phyloP scores from a whole-genome alignment of 2,113 vertebrate genomes.

The Scophthalmus maximus region DNA sequence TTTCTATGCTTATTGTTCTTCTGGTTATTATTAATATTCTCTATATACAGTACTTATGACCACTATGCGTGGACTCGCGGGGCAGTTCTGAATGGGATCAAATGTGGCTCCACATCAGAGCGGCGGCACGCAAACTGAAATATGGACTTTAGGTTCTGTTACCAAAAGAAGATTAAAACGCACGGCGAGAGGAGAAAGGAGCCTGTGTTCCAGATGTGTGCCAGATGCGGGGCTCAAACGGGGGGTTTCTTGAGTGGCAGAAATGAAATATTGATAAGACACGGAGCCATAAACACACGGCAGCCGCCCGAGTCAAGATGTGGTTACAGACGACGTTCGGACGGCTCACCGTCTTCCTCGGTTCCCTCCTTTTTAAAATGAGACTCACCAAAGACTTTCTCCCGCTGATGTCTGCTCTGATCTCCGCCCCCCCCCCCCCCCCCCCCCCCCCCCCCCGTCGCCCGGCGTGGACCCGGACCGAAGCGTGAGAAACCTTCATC shows the following conservation, averaged over 20 bases:
- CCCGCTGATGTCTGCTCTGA: conserved; percentile 28
- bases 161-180: conserved; percentile 26
- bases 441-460: too few species aligned
- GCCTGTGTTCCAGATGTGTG: conserved; percentile 61
- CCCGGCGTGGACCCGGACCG: neutral
- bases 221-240: conserved; percentile 54
- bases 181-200: neutral
- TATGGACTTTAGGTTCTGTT: conserved; percentile 37
- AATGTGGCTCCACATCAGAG: conserved; percentile 11
- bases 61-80: too few species aligned
- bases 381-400: conserved; percentile 13
- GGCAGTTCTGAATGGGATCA: conserved; percentile 1
- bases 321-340: conserved; percentile 34
- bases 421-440: conserved; percentile 4
- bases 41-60: too few species aligned
- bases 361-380: conserved; percentile 2
- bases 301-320: neutral
- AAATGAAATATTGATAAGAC: conserved; percentile 60
- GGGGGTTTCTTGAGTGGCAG: conserved; percentile 50
- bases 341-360: conserved; percentile 6
- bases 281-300: conserved; percentile 38
- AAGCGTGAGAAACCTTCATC: conserved; percentile 13
- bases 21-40: too few species aligned
- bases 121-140: neutral
- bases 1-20: too few species aligned